Percentiles rank a stretch among this genome's conserved stretches.
Conservation (phyloP, 92 coral and sea anemone genomes). For the Paramuricea clavata region DNA sequence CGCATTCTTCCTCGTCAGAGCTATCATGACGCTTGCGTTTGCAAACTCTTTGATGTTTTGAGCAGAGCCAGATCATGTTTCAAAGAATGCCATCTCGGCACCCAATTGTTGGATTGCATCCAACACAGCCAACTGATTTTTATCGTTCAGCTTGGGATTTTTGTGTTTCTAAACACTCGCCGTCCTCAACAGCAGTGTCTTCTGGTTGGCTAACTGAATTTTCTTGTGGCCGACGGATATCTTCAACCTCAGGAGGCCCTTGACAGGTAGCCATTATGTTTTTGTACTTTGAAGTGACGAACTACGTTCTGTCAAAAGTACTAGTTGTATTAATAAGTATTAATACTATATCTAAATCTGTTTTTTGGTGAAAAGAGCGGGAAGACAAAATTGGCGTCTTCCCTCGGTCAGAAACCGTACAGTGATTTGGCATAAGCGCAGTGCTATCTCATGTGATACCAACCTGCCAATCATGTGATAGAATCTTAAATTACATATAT, state of each 20-base stretch:
- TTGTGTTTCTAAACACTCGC: background rate
- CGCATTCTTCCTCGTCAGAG: background rate
- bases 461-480: conserved; percentile 2
- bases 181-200: background rate
- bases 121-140: background rate
- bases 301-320: conserved; percentile 16
- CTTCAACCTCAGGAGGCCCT: background rate
- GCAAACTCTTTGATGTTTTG: background rate
- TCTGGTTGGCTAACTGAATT: background rate
- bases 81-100: conserved; percentile 12
- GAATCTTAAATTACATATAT: too few species aligned
- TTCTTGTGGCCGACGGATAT: background rate
- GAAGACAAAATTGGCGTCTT: background rate
- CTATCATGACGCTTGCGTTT: background rate
- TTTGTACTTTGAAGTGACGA: background rate
- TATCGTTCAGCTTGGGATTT: background rate
- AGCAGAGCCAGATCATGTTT: background rate
- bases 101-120: conserved; percentile 23
- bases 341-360: too few species aligned
- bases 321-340: background rate
- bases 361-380: background rate
- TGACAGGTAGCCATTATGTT: background rate
- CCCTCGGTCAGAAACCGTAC: conserved; percentile 10
- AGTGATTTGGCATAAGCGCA: conserved; percentile 16
- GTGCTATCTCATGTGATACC: conserved; percentile 30